Base-by-base conservation (phyloP, 1,140 invertebrate genomes). In the Anastatus disparis region DNA sequence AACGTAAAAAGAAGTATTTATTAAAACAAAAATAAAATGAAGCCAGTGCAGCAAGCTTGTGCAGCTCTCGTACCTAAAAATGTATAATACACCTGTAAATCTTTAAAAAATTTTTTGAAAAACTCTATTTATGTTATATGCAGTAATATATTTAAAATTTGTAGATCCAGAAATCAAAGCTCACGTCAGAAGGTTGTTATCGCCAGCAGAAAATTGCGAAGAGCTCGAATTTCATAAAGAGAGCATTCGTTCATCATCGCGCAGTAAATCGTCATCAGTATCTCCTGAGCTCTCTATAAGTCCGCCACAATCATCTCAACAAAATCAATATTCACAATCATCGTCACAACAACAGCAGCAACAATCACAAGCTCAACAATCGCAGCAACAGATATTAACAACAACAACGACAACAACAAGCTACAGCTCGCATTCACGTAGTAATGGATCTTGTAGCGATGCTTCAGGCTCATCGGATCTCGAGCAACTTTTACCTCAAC, bases 131-230 rank as follows among this genome's bases (percentile, higher is more conserved):
- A n/a, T n/a, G n/a, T n/a, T n/a, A n/a, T n/a, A n/a, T n/a, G n/a
- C n/a, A n/a, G n/a, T n/a, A n/a, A n/a, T n/a, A n/a, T n/a, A n/a
- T n/a, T n/a, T n/a, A n/a, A n/a, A n/a, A n/a, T n/a, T 50, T 40
- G 22, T 84, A 95, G 94, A 95, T 90, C 93, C 93, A 61, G 90
- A 91, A 77, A 90, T 95, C 79, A 95, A 95, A 86, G 92, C 91
- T 58, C 91, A 91, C 77, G 92, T 95, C 63, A 88, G 91, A 74
- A 89, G 92, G 68, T 91, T 94, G 79, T 82, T 95, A 71, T 90
- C 91, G 24, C 88, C 90, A 17, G 79, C 75, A 81, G 87, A 76
- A 78, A 84, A 78, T 76, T 84, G 75, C 13, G 75, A 72, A 67
- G 80, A 84, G 64, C 77, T 79, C 27, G 8, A 72, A 59, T 70